Evolutionary conservation across 2,888 invertebrate genomes (phyloP).

Genomic region (Lacanobia oleracea): DNA sequence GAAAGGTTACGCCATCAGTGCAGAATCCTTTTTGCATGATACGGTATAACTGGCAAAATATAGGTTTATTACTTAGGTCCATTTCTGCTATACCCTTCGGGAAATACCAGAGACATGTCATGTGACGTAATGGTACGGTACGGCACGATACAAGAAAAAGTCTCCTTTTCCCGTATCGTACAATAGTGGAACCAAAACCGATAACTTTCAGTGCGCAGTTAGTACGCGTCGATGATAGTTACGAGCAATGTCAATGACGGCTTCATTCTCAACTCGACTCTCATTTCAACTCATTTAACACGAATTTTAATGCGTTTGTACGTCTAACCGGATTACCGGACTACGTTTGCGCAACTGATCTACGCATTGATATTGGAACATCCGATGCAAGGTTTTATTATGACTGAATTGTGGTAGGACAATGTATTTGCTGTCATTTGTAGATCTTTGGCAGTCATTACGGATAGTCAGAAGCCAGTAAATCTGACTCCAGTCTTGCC

Average conservation of each 20-base stretch:
- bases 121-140: too few species aligned
- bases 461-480: too few species aligned
- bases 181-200: constrained; percentile 67
- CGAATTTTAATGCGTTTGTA: constrained; percentile 68
- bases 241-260: constrained; percentile 79
- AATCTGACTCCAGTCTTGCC: too few species aligned
- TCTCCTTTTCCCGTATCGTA: constrained; percentile 4
- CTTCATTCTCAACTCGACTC: constrained; percentile 75
- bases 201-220: constrained; percentile 70
- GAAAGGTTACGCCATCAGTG: too few species aligned
- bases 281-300: constrained; percentile 75
- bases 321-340: constrained; percentile 57
- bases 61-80: too few species aligned
- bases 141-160: too few species aligned
- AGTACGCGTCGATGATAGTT: constrained; percentile 79
- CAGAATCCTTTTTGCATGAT: too few species aligned
- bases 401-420: constrained; percentile 19
- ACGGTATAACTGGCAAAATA: too few species aligned
- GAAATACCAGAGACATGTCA: too few species aligned
- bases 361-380: constrained; percentile 54
- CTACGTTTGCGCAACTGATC: constrained; percentile 66
- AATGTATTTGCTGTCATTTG: too few species aligned
- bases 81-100: too few species aligned
- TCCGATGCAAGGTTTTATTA: constrained; percentile 27
- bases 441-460: too few species aligned